phyloP scores from a whole-genome alignment of 2,888 invertebrate species.

The Eupithecia pulchellata region DNA sequence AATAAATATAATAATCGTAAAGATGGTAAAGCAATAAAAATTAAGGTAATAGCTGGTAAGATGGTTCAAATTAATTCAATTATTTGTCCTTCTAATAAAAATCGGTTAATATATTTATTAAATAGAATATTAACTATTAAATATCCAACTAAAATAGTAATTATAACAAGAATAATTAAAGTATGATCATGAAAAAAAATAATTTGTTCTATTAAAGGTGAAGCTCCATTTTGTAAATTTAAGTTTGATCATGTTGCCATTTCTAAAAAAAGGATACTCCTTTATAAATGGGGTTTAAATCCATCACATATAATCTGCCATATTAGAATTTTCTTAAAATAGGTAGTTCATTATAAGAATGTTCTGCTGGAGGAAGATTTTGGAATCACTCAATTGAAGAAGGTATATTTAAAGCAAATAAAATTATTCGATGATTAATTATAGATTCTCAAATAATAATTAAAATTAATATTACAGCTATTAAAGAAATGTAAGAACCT shows the following conservation, averaged over 20 bases:
- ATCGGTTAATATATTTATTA: slow-evolving; percentile 85
- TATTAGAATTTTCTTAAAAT: slow-evolving; percentile 86
- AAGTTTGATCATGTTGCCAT: slow-evolving; percentile 86
- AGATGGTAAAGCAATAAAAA: slow-evolving; percentile 87
- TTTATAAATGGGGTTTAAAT: slow-evolving; percentile 89
- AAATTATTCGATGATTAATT: slow-evolving; percentile 78
- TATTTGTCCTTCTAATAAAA: slow-evolving; percentile 84
- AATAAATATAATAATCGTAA: slow-evolving; percentile 86
- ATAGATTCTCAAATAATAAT: slow-evolving; percentile 87
- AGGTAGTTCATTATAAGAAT: slow-evolving; percentile 86
- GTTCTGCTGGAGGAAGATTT: slow-evolving; percentile 84
- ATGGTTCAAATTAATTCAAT: slow-evolving; percentile 89
- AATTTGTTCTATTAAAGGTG: slow-evolving; percentile 88
- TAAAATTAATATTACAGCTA: slow-evolving; percentile 85
- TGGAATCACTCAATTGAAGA: slow-evolving; percentile 76
- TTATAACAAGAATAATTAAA: slow-evolving; percentile 86
- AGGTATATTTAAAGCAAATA: slow-evolving; percentile 73
- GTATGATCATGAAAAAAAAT: slow-evolving; percentile 87
- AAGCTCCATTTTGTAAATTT: slow-evolving; percentile 86
- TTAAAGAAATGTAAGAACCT: slow-evolving; percentile 87
- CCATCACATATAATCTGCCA: slow-evolving; percentile 85
- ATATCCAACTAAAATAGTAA: slow-evolving; percentile 86
- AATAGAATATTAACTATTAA: slow-evolving; percentile 83
- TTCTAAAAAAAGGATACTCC: slow-evolving; percentile 86
- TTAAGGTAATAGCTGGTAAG: slow-evolving; percentile 85